Percentiles rank a stretch among this genome's conserved stretches.
Evolutionary conservation across 2,888 invertebrate species (phyloP).

Genomic region (Cryptus viduatorius): DNA sequence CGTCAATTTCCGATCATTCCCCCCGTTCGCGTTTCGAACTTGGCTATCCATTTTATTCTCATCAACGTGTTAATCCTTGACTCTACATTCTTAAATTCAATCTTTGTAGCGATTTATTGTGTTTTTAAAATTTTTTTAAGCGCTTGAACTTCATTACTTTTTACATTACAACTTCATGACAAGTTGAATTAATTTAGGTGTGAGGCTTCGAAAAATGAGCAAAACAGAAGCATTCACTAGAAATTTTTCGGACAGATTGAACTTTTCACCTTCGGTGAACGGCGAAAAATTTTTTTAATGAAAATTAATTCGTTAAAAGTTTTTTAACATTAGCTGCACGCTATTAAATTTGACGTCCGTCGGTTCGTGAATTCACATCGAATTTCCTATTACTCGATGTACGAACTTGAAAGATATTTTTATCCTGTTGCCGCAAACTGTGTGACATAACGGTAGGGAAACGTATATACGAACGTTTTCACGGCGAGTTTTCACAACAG

Average conservation of each 20-base stretch:
- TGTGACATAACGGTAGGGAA: neutral
- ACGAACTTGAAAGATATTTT: constrained; percentile 4
- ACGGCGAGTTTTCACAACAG: constrained; percentile 36
- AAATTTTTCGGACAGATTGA: neutral
- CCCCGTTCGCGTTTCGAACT: constrained; percentile 45
- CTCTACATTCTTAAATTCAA: neutral
- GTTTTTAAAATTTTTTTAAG: neutral
- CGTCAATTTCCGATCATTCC: constrained; percentile 58
- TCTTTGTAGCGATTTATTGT: neutral
- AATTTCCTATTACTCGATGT: neutral
- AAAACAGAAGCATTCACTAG: neutral
- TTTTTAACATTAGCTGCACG: neutral
- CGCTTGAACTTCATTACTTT: neutral
- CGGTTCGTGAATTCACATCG: neutral
- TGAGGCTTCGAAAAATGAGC: neutral
- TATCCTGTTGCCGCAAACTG: neutral
- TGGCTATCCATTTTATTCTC: constrained; percentile 54
- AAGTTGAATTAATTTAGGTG: neutral
- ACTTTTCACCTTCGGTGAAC: neutral
- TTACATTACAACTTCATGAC: neutral
- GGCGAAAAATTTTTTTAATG: neutral
- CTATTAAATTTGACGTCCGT: neutral
- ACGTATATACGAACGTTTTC: constrained; percentile 7
- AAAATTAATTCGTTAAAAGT: neutral
- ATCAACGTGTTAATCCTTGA: constrained; percentile 29